phyloP scores from a whole-genome alignment of 2,113 vertebrate genomes.

The Vanacampus margaritifer region DNA sequence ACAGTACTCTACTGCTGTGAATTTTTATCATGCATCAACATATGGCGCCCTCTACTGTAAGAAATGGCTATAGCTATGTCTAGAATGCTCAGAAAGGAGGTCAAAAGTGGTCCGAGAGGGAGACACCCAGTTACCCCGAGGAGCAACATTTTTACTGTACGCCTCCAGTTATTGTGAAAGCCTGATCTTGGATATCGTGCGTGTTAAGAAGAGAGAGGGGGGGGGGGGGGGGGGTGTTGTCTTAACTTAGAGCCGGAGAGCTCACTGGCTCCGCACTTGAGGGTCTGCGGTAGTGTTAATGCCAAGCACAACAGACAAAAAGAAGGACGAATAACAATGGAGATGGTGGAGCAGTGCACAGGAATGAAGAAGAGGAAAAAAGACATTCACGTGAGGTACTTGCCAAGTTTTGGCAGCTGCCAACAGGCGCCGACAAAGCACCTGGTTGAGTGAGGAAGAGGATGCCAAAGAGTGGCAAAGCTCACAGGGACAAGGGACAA shows the following conservation, averaged over 20 bases:
- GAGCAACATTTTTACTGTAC: constrained; percentile 18
- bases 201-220: constrained; percentile 4
- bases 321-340: constrained; percentile 55
- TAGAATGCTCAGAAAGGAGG: constrained; percentile 15
- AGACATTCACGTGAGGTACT: constrained; percentile 7
- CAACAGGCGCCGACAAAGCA: constrained; percentile 37
- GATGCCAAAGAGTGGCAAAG: constrained; percentile 16
- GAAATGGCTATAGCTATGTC: neutral
- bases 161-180: constrained; percentile 37
- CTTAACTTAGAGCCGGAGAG: constrained; percentile 42
- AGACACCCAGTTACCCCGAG: constrained; percentile 31
- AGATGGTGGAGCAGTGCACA: constrained; percentile 24
- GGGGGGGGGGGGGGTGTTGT: constrained; percentile 35
- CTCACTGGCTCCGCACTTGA: constrained; percentile 30
- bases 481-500: constrained; percentile 10
- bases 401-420: constrained; percentile 31
- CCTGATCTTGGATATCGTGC: constrained; percentile 17
- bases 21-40: neutral
- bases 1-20: neutral
- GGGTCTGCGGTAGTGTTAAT: constrained; percentile 17
- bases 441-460: constrained; percentile 35
- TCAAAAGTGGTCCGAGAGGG: constrained; percentile 22
- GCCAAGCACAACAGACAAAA: constrained; percentile 64
- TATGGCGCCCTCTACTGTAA: constrained; percentile 51
- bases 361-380: constrained; percentile 30